These are phyloP conservation scores for Vireo griseus DNA, from an alignment of 2,797 vertebrate species.

Conservation along the genomic window DNA sequence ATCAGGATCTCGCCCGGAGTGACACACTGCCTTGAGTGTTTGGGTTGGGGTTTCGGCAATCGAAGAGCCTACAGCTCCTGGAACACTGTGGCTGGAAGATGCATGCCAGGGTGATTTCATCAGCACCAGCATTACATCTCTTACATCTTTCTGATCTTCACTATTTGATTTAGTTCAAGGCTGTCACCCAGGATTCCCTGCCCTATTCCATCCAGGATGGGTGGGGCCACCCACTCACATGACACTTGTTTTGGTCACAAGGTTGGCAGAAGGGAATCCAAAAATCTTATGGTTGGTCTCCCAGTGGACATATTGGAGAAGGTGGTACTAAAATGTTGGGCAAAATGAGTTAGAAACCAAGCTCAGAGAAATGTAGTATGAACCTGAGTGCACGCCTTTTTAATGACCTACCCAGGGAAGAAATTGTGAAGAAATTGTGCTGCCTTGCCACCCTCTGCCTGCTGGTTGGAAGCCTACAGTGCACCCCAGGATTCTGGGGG, in stretches of 20 bases:
- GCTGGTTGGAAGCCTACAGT: not conserved
- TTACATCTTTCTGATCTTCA: not conserved
- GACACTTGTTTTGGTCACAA: rapidly evolving
- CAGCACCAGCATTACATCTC: not conserved
- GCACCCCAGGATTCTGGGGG: not conserved
- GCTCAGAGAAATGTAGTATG: not conserved
- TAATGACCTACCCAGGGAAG: rapidly evolving
- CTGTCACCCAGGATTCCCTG: not conserved
- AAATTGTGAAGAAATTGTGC: not conserved
- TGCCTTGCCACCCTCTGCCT: rapidly evolving
- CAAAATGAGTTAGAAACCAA: not conserved
- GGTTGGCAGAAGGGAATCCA: not conserved
- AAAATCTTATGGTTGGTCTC: not conserved
- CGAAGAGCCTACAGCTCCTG: not conserved
- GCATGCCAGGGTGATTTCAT: rapidly evolving
- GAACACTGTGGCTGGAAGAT: not conserved
- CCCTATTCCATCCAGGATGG: rapidly evolving
- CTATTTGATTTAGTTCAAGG: rapidly evolving
- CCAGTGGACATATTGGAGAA: rapidly evolving
- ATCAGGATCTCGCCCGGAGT: not conserved
- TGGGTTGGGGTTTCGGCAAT: not conserved
- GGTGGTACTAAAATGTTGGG: not conserved
- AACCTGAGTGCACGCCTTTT: rapidly evolving
- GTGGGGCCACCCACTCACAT: not conserved
- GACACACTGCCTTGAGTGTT: not conserved